phyloP scores from a whole-genome alignment of 2,888 invertebrate genomes.

The Dascillus cervinus region DNA sequence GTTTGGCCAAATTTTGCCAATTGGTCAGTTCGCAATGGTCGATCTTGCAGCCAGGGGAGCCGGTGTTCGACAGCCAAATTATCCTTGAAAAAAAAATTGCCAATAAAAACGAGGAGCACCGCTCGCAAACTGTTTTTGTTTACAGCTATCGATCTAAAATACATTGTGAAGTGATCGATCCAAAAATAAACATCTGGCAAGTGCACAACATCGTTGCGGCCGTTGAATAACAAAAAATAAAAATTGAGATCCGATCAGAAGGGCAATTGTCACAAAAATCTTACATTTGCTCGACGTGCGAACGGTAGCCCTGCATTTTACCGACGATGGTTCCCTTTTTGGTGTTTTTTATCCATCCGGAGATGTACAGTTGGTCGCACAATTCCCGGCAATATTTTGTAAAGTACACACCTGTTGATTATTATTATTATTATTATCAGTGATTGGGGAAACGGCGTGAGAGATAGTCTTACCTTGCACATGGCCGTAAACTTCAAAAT shows the following conservation, averaged over 20 bases:
- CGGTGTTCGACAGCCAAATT: conserved; percentile 72
- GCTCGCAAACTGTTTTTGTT: too few relatives aligned
- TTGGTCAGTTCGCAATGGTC: conserved; percentile 75
- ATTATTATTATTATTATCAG: conserved; percentile 5
- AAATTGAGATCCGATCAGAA: too few relatives aligned
- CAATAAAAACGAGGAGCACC: too few relatives aligned
- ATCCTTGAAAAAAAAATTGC: conserved; percentile 59
- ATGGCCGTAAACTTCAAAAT: conserved; percentile 85
- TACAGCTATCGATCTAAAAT: too few relatives aligned
- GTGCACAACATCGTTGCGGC: too few relatives aligned
- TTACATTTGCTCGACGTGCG: conserved; percentile 77
- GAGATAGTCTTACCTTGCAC: conserved; percentile 66
- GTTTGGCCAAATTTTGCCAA: conserved; percentile 64
- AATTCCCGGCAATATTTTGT: conserved; percentile 82
- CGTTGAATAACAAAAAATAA: too few relatives aligned
- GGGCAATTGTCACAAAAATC: conserved; percentile 41
- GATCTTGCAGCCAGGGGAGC: conserved; percentile 79
- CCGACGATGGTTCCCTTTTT: conserved; percentile 82
- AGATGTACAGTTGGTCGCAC: conserved; percentile 63
- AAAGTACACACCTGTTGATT: conserved; percentile 66
- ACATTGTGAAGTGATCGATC: conserved; percentile 2
- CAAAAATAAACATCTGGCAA: conserved; percentile 4
- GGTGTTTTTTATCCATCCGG: conserved; percentile 91
- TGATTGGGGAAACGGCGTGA: neutral
- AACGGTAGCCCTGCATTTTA: conserved; percentile 76